phyloP scores from a whole-genome alignment of 2,888 invertebrate species.

The Margaritifera margaritifera region DNA sequence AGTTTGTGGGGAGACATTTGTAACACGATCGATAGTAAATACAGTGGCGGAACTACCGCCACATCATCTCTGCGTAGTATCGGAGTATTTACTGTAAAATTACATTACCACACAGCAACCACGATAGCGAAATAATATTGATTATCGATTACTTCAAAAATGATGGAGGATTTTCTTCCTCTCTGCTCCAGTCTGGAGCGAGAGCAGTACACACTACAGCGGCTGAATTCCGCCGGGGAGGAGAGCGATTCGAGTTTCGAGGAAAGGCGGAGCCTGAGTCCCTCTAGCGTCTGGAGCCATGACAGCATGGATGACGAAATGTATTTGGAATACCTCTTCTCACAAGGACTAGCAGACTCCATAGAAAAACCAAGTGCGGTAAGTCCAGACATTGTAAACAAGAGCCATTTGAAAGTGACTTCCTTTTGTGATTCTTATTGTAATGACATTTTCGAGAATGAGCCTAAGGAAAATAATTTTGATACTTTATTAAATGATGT shows the following conservation, averaged over 20 bases:
- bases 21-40: not conserved
- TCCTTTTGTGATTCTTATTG: constrained; percentile 43
- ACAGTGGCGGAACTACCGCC: constrained; percentile 16
- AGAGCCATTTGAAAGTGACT: constrained; percentile 38
- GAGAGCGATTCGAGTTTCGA: constrained; percentile 56
- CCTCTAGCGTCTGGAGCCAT: constrained; percentile 50
- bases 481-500: constrained; percentile 37
- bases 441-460: constrained; percentile 30
- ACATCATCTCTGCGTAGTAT: not conserved
- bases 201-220: constrained; percentile 65
- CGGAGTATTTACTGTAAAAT: no score
- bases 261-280: constrained; percentile 51
- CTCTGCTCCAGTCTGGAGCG: constrained; percentile 65
- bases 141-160: constrained; percentile 3
- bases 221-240: constrained; percentile 68
- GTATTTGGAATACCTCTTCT: constrained; percentile 66
- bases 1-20: not conserved
- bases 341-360: constrained; percentile 63
- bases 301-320: constrained; percentile 64
- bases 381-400: constrained; percentile 43
- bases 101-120: no score
- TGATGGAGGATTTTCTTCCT: constrained; percentile 65
- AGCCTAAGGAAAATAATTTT: constrained; percentile 27
- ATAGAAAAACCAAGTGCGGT: constrained; percentile 51
- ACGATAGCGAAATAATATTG: not conserved